phyloP scores from a whole-genome alignment of 2,113 vertebrate genomes.

The Centrocercus urophasianus region DNA sequence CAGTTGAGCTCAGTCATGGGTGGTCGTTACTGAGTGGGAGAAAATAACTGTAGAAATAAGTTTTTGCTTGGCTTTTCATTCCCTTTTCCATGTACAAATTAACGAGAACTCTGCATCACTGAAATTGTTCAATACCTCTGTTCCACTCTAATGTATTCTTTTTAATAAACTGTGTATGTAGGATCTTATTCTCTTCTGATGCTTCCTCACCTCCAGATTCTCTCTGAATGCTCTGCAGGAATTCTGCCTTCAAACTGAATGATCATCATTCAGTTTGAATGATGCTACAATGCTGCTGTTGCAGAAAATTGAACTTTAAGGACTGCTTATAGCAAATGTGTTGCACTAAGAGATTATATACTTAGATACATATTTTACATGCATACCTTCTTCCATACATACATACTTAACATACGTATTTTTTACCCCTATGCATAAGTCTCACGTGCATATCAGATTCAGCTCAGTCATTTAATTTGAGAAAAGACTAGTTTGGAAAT shows the following conservation, averaged over 20 bases:
- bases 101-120: not conserved
- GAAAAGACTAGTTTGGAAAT: not conserved
- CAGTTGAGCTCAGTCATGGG: not conserved
- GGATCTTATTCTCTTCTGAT: not conserved
- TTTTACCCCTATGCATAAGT: not conserved
- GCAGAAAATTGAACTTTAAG: not conserved
- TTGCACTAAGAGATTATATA: not conserved
- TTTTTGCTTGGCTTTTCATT: not conserved
- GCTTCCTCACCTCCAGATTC: accelerated
- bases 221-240: not conserved
- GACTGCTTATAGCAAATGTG: not conserved
- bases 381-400: no score
- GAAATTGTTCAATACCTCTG: not conserved
- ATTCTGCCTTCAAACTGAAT: not conserved
- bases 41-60: not conserved
- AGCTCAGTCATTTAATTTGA: not conserved
- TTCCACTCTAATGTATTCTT: not conserved
- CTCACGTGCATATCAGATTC: not conserved
- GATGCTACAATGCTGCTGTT: not conserved
- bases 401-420: not conserved
- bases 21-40: not conserved
- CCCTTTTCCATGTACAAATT: not conserved
- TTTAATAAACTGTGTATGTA: not conserved
- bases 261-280: not conserved
- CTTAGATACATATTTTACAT: not conserved